Conservation (phyloP, 2,113 vertebrate genomes). For the Myrmecophaga tridactyla region DNA sequence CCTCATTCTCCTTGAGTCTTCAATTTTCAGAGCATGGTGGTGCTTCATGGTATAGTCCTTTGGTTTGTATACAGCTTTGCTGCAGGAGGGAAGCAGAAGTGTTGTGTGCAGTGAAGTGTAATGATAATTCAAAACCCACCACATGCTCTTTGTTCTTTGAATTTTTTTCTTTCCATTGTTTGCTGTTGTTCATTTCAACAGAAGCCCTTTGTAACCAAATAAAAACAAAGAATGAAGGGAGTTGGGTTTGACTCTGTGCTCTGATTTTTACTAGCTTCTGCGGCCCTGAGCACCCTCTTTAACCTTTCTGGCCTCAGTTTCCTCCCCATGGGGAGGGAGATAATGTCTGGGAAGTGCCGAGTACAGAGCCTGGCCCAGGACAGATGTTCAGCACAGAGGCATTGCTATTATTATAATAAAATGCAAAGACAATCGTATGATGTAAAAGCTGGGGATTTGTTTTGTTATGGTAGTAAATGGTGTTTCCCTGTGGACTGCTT, state of each 20-base stretch:
- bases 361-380: background rate
- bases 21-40: background rate
- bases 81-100: slow-evolving; percentile 33
- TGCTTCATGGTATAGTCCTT: background rate
- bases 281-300: background rate
- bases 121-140: slow-evolving; percentile 5
- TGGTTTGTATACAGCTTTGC: slow-evolving; percentile 21
- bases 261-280: background rate
- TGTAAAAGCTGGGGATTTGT: slow-evolving; percentile 49
- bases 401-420: slow-evolving; percentile 38
- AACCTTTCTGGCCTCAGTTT: slow-evolving; percentile 33
- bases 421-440: background rate
- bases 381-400: slow-evolving; percentile 41
- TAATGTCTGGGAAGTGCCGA: slow-evolving; percentile 25
- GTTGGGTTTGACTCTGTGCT: background rate
- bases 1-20: background rate
- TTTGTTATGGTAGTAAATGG: slow-evolving; percentile 63
- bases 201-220: slow-evolving; percentile 33
- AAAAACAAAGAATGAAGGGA: background rate
- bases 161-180: slow-evolving; percentile 10
- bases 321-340: slow-evolving; percentile 4
- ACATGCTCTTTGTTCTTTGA: slow-evolving; percentile 14
- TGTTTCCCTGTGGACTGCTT: slow-evolving; percentile 50
- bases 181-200: slow-evolving; percentile 31
- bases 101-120: background rate